Base-by-base conservation (phyloP, 2,797 vertebrate genomes). In the Odontamblyopus rebecca region DNA sequence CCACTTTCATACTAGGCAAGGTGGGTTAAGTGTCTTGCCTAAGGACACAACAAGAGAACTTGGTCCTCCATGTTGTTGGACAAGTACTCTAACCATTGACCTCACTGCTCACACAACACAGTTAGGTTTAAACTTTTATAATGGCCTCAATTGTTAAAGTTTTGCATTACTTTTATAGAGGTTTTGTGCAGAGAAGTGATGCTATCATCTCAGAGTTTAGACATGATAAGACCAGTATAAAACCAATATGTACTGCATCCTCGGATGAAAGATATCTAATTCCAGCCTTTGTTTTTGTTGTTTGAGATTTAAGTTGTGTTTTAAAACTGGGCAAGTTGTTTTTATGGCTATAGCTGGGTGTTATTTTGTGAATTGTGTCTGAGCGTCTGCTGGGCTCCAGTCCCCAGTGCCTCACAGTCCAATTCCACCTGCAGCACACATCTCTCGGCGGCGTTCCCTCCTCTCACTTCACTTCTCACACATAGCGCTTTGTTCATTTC, bases 351-450 rank as follows among this genome's bases (percentile, higher is more conserved):
- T 61, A 18, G 27, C 69, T 80, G 41, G 71, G 66, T 75, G 71
- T 70, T 61, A 59, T 54, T 32, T 67, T 71, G 38, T 59, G 72
- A 65, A 57, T 67, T 87, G 75, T 76, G 76, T 78, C 73, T 74
- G 74, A 75, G 74, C 68, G 57, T 80, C 71, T 80, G 71, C 72
- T 69, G 74, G 81, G 76, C 70, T 82, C 44, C 71, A 79, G 72
- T 89, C 85, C 85, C 82, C 50, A 61, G 88, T 70, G 86, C 63
- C 82, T 71, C 67, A 38, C 72, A 69, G 87, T 83, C 87, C 83
- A 88, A 86, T 89, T 90, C 85, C 87, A 89, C 86, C 87, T 75
- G 82, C 78, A 86, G 78, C 84, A 61, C 84, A 85, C 85, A 80
- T 86, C 77, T 84, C 74, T 79, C 80, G 68, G 79, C 71, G 74